These are phyloP conservation scores for Rambutsinella grinnellia DNA, from an alignment of 2,888 invertebrate species.

Conservation along the genomic window DNA sequence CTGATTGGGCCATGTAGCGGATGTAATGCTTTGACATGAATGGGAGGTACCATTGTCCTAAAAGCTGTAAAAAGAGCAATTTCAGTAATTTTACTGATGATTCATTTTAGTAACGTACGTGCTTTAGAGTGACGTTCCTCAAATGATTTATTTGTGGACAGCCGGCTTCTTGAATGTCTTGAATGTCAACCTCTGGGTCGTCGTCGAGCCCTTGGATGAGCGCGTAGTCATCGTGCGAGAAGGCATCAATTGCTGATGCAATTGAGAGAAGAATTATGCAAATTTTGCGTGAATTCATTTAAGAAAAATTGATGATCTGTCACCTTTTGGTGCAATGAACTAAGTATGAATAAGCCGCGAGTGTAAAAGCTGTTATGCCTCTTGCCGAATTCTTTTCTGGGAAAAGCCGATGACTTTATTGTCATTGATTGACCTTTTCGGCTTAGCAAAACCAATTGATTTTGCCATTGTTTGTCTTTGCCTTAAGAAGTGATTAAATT, in stretches of 20 bases:
- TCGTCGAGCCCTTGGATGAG: conserved; percentile 2
- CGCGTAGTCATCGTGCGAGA: background rate
- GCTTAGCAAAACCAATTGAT: too few species aligned
- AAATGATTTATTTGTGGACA: conserved; percentile 42
- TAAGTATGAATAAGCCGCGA: too few species aligned
- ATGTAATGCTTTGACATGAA: conserved; percentile 57
- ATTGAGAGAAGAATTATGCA: too few species aligned
- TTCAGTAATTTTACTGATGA: background rate
- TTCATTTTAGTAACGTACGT: conserved; percentile 23
- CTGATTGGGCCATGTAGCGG: conserved; percentile 48
- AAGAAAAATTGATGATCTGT: too few species aligned
- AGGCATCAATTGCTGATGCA: background rate
- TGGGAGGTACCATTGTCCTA: conserved; percentile 55
- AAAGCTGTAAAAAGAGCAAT: conserved; percentile 19
- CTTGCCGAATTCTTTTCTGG: too few species aligned
- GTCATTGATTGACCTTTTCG: too few species aligned
- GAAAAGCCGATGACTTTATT: too few species aligned
- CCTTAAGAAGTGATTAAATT: too few species aligned
- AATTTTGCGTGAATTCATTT: too few species aligned
- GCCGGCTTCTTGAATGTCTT: conserved; percentile 42
- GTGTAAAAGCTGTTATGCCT: too few species aligned
- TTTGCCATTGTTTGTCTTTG: too few species aligned
- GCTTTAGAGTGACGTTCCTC: conserved; percentile 28
- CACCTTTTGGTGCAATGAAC: too few species aligned
- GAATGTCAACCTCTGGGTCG: conserved; percentile 28